These are phyloP conservation scores for Hippocampus mohnikei DNA, from an alignment of 2,113 vertebrate species.

Conservation along the genomic window DNA sequence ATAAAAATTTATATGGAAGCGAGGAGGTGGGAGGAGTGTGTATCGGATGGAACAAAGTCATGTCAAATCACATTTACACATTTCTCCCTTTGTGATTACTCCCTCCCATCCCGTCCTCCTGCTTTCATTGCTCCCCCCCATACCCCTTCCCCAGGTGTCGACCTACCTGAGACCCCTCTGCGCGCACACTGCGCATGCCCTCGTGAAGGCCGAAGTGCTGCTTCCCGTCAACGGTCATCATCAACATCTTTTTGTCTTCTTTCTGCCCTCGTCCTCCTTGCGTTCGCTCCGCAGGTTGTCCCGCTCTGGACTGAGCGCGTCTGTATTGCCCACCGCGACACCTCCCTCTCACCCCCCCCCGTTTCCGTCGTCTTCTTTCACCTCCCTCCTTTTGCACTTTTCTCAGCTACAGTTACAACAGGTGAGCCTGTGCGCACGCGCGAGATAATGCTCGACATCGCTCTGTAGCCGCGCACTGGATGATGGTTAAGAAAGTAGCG, in stretches of 20 bases:
- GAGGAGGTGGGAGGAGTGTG: constrained; percentile 38
- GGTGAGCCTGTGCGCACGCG: not conserved
- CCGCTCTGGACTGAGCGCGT: constrained; percentile 14
- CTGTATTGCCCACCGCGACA: not conserved
- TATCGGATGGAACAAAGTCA: constrained; percentile 65
- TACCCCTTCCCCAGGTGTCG: constrained; percentile 52
- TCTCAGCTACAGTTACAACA: not conserved
- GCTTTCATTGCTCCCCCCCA: constrained; percentile 10
- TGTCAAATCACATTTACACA: constrained; percentile 67
- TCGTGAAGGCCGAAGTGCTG: constrained; percentile 91
- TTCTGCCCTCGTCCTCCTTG: constrained; percentile 27
- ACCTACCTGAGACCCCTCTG: constrained; percentile 94
- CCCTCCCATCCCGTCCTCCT: not conserved
- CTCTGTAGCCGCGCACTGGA: too few relatives aligned
- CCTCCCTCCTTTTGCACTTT: not conserved
- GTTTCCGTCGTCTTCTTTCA: not conserved
- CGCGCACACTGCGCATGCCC: constrained; percentile 91
- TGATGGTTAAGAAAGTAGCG: too few relatives aligned
- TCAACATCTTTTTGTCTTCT: constrained; percentile 56
- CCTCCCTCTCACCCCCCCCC: constrained; percentile 48
- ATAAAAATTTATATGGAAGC: constrained; percentile 96
- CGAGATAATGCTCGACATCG: not conserved
- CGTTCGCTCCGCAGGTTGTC: constrained; percentile 48
- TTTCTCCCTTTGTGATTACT: not conserved
- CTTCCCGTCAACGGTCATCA: constrained; percentile 94